Evolutionary conservation across 1,140 invertebrate species (phyloP).

Genomic region (Aphaenogaster ashmeadi): DNA sequence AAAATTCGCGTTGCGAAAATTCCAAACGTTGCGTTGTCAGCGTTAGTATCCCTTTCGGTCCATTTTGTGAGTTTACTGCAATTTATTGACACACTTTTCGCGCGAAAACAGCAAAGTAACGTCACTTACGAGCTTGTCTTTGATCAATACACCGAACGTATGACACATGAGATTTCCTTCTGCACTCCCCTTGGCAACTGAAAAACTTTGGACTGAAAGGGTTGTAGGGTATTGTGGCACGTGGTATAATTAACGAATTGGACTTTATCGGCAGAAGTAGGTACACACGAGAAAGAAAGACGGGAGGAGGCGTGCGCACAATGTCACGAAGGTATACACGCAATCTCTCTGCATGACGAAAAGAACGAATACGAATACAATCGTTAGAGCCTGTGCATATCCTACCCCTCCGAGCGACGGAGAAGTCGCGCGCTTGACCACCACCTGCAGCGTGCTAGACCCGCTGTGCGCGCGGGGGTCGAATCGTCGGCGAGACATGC

Average conservation of each 20-base stretch:
- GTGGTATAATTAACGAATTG: constrained; percentile 52
- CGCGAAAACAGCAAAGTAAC: not conserved
- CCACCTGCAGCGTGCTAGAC: constrained; percentile 2
- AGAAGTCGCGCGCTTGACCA: constrained; percentile 33
- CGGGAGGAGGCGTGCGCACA: constrained; percentile 27
- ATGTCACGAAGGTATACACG: constrained; percentile 43
- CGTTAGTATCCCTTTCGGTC: not conserved
- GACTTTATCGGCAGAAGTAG: constrained; percentile 59
- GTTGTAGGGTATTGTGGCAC: constrained; percentile 4
- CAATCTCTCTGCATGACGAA: constrained; percentile 45
- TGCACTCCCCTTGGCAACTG: too few species aligned
- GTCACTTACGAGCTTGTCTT: not conserved
- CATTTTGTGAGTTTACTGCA: constrained; percentile 5
- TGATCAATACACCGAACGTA: not conserved
- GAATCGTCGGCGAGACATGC: constrained; percentile 16
- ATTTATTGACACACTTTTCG: not conserved
- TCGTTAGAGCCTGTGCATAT: constrained; percentile 20
- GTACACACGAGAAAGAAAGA: constrained; percentile 55
- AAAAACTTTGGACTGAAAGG: constrained; percentile 5
- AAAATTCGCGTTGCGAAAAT: constrained; percentile 32
- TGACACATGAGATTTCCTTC: not conserved
- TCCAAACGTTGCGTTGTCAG: not conserved
- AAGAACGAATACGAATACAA: constrained; percentile 25
- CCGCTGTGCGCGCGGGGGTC: not conserved
- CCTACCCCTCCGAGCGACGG: not conserved